Base-by-base conservation (phyloP, 2,888 invertebrate species). In the Sinelater perroti region DNA sequence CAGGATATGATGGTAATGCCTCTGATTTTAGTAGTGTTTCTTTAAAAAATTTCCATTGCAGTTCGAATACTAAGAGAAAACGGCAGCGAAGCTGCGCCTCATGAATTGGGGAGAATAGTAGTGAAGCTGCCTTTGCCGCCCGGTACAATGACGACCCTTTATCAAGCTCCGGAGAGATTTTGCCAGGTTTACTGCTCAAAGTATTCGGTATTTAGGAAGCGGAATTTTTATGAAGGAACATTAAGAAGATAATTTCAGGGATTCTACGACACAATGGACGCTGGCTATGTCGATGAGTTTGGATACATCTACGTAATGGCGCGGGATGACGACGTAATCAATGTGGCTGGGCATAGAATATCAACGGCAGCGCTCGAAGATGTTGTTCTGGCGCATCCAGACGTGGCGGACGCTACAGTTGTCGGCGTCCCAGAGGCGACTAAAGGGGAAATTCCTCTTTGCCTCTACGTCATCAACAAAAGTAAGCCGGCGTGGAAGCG, bases 181-280 rank as follows among this genome's bases (percentile, higher is more conserved):
- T 83, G 87, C 60, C 83, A 90, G 65, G 85, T 87, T 0, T 97
- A 97, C 76, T 97, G 95, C 72, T 85, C 86, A 24, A 86, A 85
- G 68, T 93, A 86, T 78, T 90, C 90, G 40, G 95, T 95, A 82
- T 83, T 11, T 24, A 40, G 21, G 21, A 14, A 24, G 10, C 13
- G 3, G 8, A 21, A 7, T 40, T 24, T 40, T 40, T 40, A 11
- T 14, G 24, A 2, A 11, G 14, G 7, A 1, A 8, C 40, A 40
- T 40, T 40, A 40, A 40, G 24, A 14, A 24, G 40, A 40, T 40
- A 24, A 40, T 40, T 40, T 40, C 24, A 93, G 92, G 93, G 92
- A 2, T 93, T 87, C 76, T 94, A 97, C 73, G 95, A 96, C 72
- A 96, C 96, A 0, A 95, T 95, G 91, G 97, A 97, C 74, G 94